Evolutionary conservation across 2,113 vertebrate genomes (phyloP).

Genomic region (Indri indri): DNA sequence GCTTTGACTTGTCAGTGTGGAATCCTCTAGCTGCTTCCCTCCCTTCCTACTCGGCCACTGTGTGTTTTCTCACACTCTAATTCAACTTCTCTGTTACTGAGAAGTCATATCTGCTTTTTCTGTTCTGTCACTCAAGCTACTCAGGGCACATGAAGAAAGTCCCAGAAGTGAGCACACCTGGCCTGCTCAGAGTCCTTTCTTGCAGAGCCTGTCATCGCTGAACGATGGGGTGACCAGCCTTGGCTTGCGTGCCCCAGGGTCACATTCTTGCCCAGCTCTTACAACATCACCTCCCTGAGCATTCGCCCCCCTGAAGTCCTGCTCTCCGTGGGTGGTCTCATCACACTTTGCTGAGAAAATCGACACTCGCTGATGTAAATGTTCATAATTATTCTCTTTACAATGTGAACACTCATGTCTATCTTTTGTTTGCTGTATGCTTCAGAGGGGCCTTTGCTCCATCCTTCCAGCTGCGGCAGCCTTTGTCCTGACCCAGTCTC

Average conservation of each 20-base stretch:
- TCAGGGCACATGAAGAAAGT: neutral
- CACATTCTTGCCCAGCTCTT: neutral
- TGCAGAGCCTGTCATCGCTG: neutral
- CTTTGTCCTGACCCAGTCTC: neutral
- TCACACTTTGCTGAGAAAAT: neutral
- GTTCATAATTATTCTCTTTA: neutral
- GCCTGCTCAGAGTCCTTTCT: neutral
- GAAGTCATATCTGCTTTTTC: neutral
- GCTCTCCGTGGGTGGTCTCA: neutral
- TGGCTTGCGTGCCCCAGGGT: neutral
- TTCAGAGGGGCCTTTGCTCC: neutral
- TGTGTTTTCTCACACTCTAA: neutral
- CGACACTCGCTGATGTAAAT: neutral
- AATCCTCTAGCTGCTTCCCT: neutral
- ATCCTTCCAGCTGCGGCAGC: neutral
- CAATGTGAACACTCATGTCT: neutral
- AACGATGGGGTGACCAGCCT: neutral
- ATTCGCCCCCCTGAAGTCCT: too few species aligned
- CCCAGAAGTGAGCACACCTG: neutral
- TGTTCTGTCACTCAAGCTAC: neutral
- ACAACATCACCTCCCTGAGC: neutral
- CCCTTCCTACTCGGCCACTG: neutral
- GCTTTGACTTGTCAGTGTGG: neutral
- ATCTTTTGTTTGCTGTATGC: neutral
- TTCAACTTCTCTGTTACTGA: neutral